Evolutionary conservation across 2,113 vertebrate genomes (phyloP).

Genomic region (Carassius carassius): DNA sequence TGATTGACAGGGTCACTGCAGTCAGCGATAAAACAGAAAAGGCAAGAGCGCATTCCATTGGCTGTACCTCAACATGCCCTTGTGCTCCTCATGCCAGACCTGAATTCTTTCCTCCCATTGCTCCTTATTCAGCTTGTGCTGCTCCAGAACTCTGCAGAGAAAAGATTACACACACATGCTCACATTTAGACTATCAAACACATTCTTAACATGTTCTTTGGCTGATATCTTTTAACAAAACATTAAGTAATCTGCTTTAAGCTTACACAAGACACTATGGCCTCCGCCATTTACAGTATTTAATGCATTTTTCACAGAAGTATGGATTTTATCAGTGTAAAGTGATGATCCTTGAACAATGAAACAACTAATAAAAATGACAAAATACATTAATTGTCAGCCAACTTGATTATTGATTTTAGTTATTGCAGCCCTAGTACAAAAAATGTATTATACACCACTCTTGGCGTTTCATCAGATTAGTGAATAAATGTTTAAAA

Average conservation of each 20-base stretch:
- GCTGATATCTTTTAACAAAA: background rate
- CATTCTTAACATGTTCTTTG: background rate
- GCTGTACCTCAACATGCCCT: slow-evolving; percentile 92
- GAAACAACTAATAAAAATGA: no score
- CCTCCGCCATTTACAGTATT: background rate
- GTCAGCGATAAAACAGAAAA: slow-evolving; percentile 6
- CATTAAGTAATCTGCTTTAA: background rate
- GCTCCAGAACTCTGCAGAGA: slow-evolving; percentile 88
- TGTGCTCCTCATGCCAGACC: slow-evolving; percentile 98
- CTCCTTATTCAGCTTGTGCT: slow-evolving; percentile 97
- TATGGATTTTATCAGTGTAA: no score
- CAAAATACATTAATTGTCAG: no score
- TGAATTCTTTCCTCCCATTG: slow-evolving; percentile 99
- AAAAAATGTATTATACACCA: no score
- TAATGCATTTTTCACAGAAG: background rate
- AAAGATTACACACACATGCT: slow-evolving; percentile 5
- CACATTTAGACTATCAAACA: slow-evolving; percentile 5
- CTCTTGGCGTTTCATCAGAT: no score
- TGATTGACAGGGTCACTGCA: background rate
- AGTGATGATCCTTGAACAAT: no score
- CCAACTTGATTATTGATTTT: no score
- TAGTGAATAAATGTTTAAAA: no score
- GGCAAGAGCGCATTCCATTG: background rate
- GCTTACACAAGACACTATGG: background rate
- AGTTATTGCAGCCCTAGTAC: no score